Base-by-base conservation (phyloP, 1,140 invertebrate genomes). In the Akabosia matsudoensis region DNA sequence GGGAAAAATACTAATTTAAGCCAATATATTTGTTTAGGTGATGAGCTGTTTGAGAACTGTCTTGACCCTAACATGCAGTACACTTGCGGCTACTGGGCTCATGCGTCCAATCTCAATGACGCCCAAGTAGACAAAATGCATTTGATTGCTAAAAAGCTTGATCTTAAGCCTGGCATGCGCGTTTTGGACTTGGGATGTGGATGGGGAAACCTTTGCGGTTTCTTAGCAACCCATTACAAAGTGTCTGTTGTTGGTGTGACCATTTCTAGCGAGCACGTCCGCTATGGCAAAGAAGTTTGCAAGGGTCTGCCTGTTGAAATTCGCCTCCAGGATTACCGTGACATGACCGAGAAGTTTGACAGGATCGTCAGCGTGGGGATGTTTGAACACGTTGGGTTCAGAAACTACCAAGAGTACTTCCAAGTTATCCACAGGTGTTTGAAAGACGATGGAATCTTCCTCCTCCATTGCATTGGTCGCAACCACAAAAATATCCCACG, bases 391-490 rank as follows among this genome's bases (percentile, higher is more conserved):
- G 75, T 76, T 2, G 75, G 75, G 3, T 18, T 16, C 7, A 33
- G 24, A 56, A 76, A 76, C 34, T 76, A 76, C 31, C 34, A 14
- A 2, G 30, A 13, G 14, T 72, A 45, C 45, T 72, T 72, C 24
- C 28, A 67, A 30, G 61, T 67, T 67, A 7, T 31, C 4, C 24
- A 30, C 61, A 28, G 28, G 13, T 67, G 61, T 30, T 30, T 67
- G 7, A 67, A 67, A 22, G 61, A 67, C 4, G 61, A 67, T 4
- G 61, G 61, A 67, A 67, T 67, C 28, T 74, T 79, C 16, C 73
- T 77, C 0, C 33, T 77, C 13, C 78, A 79, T 16, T 33, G n/a
- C 22, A 74, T 77, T 34, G 72, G 71, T 7, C 1, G n/a, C 31
- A 61, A 67, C 34, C 33, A 76, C 33, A 14, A 54, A 0, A 14